These are phyloP conservation scores for Leptothorax acervorum DNA, from an alignment of 2,888 invertebrate genomes.

Conservation along the genomic window DNA sequence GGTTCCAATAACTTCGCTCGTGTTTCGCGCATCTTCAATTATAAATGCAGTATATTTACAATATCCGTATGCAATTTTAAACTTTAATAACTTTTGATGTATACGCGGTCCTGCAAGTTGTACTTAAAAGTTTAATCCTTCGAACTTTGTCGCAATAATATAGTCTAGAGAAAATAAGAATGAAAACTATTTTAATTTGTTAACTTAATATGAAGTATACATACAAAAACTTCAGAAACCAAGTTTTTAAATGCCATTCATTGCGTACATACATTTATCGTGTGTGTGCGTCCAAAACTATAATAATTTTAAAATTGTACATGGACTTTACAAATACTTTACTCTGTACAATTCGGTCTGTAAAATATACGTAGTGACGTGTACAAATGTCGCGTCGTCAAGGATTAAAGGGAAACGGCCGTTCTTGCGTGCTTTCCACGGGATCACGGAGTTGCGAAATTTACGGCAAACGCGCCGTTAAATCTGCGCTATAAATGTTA, in stretches of 20 bases:
- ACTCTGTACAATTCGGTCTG: background rate
- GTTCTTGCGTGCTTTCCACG: background rate
- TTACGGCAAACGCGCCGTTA: conserved; percentile 31
- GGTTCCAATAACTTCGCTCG: too few relatives aligned
- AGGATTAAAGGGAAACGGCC: conserved; percentile 16
- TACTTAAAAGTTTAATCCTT: background rate
- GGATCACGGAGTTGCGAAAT: conserved; percentile 15
- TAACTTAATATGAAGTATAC: background rate
- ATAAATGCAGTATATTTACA: background rate
- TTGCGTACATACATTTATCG: background rate
- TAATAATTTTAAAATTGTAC: background rate
- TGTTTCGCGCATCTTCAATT: background rate
- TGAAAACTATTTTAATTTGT: background rate
- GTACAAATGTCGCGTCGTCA: background rate
- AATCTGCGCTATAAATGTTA: conserved; percentile 51
- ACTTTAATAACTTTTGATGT: background rate
- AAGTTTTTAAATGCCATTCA: background rate
- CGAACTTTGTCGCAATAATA: background rate
- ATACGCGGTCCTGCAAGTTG: background rate
- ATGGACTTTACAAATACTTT: background rate
- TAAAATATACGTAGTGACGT: background rate
- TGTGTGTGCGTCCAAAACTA: background rate
- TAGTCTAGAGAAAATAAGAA: background rate
- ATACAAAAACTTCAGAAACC: background rate
- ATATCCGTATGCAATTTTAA: background rate